Evolutionary conservation across 2,888 invertebrate genomes (phyloP), one percentile per base, ranked within the genome.

Genomic region (Spilarctia lutea): DNA sequence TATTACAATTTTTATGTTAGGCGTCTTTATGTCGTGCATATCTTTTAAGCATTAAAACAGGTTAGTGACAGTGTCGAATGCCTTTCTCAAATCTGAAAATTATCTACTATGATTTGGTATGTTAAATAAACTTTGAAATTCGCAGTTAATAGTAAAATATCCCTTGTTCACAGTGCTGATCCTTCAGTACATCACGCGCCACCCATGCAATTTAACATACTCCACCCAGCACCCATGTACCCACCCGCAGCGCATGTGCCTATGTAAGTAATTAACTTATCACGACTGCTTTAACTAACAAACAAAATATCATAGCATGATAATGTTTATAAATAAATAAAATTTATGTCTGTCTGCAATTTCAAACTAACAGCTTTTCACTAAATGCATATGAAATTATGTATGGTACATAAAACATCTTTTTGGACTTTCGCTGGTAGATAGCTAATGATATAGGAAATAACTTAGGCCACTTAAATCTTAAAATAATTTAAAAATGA

Each of bases 201-300:
- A 3, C 85, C 89, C 0, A 87, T 91, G 0, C 87, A 94, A 0
- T 95, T 94, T 88, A 95, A 90, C 86, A 94, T 96, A n/a, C 85
- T 95, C 48, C 95, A 96, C 65, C 95, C 95, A 1, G 94, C 95
- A 74, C 95, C 95, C 4, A 86, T 95, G 85, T 96, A 96, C 80
- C 95, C 95, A 30, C 94, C 94, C 1, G 84, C 91, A 0, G 78
- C 90, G 0, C 91, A 92, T 52, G 78, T 87, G 1, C 83, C 82
- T 1, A 80, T 83, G 83, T 81, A 68, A 82, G 85, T 85, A 70
- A 27, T 10, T 13, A 30, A 63, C 63, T 63, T 4, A 27, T 8
- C 63, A 30, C 63, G 18, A 30, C 7, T 18, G 30, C 16, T 27
- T 1, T 6, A 30, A 56, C 52, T 56, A 10, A 52, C 52, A 6